phyloP scores from a whole-genome alignment of 2,797 vertebrate genomes.

The Stomatorhinus walkeri region DNA sequence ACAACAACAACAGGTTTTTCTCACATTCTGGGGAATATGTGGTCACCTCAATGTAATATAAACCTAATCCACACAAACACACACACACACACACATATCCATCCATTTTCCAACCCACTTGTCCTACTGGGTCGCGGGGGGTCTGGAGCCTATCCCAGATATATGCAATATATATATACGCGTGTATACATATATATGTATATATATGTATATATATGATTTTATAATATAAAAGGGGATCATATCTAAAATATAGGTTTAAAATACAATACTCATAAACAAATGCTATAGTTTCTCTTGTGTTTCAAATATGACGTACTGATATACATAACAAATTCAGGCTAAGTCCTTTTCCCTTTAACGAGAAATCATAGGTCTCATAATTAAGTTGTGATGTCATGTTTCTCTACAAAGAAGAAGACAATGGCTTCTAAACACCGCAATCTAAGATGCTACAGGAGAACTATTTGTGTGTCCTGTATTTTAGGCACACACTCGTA shows the following conservation, averaged over 20 bases:
- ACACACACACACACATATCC: too few relatives aligned
- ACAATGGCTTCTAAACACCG: background rate
- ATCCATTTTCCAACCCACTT: too few relatives aligned
- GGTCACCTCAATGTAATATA: background rate
- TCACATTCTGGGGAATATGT: background rate
- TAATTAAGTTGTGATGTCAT: background rate
- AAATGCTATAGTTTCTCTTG: background rate
- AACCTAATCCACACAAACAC: background rate
- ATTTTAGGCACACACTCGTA: background rate
- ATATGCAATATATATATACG: accelerated
- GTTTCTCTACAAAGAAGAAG: background rate
- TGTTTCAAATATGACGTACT: background rate
- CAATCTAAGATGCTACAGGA: background rate
- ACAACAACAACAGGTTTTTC: background rate
- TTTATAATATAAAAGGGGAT: too few relatives aligned
- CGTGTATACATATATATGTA: too few relatives aligned
- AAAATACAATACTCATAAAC: background rate
- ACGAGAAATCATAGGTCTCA: background rate
- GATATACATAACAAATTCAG: background rate
- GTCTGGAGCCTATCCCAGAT: too few relatives aligned
- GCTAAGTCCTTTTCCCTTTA: background rate
- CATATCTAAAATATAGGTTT: too few relatives aligned
- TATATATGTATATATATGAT: too few relatives aligned
- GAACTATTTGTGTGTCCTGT: background rate
- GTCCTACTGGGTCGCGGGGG: too few relatives aligned